These are phyloP conservation scores for Drosophila nr. perissopoda DNA, from an alignment of 2,888 invertebrate genomes.

Conservation along the genomic window DNA sequence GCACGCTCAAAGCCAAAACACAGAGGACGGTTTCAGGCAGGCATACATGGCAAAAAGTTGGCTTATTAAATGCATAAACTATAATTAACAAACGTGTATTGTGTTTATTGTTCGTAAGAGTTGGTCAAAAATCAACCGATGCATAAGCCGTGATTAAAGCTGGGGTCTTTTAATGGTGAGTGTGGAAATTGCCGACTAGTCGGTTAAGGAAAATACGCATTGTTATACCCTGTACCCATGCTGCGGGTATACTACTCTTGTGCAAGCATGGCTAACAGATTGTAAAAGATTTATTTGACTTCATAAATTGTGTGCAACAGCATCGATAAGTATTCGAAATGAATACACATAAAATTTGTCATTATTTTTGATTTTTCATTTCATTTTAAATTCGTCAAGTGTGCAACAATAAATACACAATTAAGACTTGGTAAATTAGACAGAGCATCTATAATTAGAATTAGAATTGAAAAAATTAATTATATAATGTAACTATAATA, in stretches of 20 bases:
- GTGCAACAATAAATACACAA: background rate
- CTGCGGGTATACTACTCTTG: background rate
- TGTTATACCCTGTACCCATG: slow-evolving; percentile 22
- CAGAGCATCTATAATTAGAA: background rate
- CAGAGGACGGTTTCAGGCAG: slow-evolving; percentile 6
- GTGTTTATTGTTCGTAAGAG: slow-evolving; percentile 19
- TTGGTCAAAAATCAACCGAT: slow-evolving; percentile 30
- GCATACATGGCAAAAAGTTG: slow-evolving; percentile 38
- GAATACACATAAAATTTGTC: background rate
- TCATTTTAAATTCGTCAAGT: background rate
- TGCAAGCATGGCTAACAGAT: background rate
- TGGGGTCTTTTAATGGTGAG: slow-evolving; percentile 20
- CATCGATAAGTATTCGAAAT: background rate
- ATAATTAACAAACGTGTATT: slow-evolving; percentile 61
- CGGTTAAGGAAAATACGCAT: slow-evolving; percentile 42
- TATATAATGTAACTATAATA: rapidly evolving
- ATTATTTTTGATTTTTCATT: background rate
- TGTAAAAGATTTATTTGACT: background rate
- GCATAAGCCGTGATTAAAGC: slow-evolving; percentile 46
- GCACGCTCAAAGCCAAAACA: slow-evolving; percentile 35
- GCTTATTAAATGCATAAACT: slow-evolving; percentile 73
- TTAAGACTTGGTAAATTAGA: background rate
- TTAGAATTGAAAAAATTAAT: background rate
- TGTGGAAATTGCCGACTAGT: slow-evolving; percentile 34
- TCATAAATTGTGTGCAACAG: background rate